Evolutionary conservation across 2,113 vertebrate species (phyloP).

Genomic region (Pachyramphus minor): DNA sequence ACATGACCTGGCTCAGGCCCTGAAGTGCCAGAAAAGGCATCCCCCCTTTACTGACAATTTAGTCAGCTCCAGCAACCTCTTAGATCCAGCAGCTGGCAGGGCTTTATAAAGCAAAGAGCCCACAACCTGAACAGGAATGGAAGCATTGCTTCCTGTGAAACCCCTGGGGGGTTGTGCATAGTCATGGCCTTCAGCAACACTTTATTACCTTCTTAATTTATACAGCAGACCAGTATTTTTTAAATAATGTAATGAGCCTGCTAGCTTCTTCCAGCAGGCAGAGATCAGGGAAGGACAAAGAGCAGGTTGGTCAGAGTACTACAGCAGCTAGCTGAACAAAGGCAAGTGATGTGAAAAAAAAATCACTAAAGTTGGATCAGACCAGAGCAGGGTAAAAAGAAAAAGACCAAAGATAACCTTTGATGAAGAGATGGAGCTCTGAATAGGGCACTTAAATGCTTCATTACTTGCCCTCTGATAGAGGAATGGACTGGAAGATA

Average conservation of each 20-base stretch:
- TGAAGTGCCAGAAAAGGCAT: background rate
- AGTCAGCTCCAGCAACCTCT: background rate
- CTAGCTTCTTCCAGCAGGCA: background rate
- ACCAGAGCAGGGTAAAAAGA: background rate
- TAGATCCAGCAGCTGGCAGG: background rate
- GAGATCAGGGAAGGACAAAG: constrained; percentile 12
- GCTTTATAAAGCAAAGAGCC: background rate
- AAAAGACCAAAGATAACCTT: background rate
- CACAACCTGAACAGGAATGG: background rate
- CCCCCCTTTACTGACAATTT: background rate
- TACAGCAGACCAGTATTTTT: background rate
- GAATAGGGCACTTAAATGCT: background rate
- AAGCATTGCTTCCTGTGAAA: background rate
- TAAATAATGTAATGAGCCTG: background rate
- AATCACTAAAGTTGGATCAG: background rate
- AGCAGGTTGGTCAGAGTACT: background rate
- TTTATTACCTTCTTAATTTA: constrained; percentile 10
- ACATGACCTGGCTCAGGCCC: background rate
- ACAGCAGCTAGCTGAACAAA: constrained; percentile 14
- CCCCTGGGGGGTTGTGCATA: background rate
- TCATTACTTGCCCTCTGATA: background rate
- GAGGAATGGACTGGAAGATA: background rate
- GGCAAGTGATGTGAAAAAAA: background rate
- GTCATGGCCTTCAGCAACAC: background rate
- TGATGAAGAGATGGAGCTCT: background rate